Evolutionary conservation across 1,140 invertebrate genomes (phyloP).

Genomic region (Drosophila albomicans): DNA sequence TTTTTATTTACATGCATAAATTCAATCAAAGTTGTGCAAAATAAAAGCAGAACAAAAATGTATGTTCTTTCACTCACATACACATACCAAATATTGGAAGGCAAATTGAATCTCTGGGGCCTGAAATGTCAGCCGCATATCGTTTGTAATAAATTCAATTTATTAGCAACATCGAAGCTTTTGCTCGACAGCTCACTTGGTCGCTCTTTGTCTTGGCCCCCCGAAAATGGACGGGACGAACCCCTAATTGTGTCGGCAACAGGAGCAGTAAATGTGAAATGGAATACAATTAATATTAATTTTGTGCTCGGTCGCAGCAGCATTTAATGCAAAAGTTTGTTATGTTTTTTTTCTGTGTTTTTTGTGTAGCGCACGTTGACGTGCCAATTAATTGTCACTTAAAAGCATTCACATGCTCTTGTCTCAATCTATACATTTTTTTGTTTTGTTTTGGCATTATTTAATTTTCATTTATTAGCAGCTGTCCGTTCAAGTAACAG

Average conservation of each 20-base stretch:
- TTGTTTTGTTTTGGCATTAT: constrained; percentile 22
- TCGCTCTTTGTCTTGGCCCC: constrained; percentile 39
- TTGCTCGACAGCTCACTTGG: constrained; percentile 29
- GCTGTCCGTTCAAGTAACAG: constrained; percentile 26
- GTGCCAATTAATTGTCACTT: constrained; percentile 76
- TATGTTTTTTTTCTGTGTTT: neutral
- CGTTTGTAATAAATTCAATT: constrained; percentile 75
- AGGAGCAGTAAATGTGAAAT: constrained; percentile 47
- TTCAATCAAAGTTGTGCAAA: constrained; percentile 36
- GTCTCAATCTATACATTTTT: constrained; percentile 10
- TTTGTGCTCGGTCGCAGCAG: constrained; percentile 44
- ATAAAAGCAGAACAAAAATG: neutral
- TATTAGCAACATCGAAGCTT: constrained; percentile 49
- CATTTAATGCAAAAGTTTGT: constrained; percentile 69
- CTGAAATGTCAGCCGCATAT: constrained; percentile 65
- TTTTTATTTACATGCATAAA: constrained; percentile 48
- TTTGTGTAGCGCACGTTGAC: constrained; percentile 42
- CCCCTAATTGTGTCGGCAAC: constrained; percentile 44
- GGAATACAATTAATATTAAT: constrained; percentile 79
- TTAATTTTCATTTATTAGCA: constrained; percentile 42
- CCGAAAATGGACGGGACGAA: constrained; percentile 24
- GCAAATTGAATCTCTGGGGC: constrained; percentile 64
- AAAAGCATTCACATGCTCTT: constrained; percentile 78
- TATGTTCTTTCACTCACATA: neutral
- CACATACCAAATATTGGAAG: constrained; percentile 37